Evolutionary conservation across 53 echinoderm and acorn worm genomes (phyloP).

Genomic region (Echinometra lucunter): DNA sequence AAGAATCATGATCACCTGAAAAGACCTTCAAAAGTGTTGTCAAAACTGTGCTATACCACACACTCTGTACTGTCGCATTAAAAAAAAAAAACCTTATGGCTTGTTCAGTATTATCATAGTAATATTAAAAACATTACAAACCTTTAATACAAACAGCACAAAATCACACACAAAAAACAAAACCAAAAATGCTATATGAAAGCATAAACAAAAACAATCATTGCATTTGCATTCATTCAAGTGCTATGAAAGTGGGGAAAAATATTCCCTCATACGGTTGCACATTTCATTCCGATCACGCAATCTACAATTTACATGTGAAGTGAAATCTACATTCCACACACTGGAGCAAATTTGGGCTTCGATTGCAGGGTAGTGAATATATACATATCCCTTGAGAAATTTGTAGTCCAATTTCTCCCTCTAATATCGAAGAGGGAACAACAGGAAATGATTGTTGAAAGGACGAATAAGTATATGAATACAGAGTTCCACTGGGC

Average conservation of each 20-base stretch:
- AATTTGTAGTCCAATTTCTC: constrained; percentile 3
- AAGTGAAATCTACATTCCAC: neutral
- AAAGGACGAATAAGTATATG: neutral
- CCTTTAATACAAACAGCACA: neutral
- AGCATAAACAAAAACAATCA: too few relatives aligned
- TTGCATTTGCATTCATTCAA: too few relatives aligned
- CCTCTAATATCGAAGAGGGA: neutral
- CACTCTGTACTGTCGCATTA: too few relatives aligned
- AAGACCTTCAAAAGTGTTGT: too few relatives aligned
- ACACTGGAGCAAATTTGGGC: constrained; percentile 21
- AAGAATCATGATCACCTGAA: too few relatives aligned
- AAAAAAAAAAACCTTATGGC: too few relatives aligned
- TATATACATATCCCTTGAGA: constrained; percentile 2
- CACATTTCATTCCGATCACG: constrained; percentile 31
- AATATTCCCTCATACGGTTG: neutral
- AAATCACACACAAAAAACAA: too few relatives aligned
- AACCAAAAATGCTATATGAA: too few relatives aligned
- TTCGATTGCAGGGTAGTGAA: neutral
- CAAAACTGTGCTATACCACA: too few relatives aligned
- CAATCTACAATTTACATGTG: neutral
- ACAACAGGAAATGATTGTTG: neutral
- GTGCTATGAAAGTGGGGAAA: neutral
- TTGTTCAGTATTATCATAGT: too few relatives aligned
- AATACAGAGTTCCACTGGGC: neutral
- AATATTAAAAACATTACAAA: too few relatives aligned